These are phyloP conservation scores for Hydropsyche betteni DNA, from an alignment of 2,888 invertebrate species.

Conservation along the genomic window DNA sequence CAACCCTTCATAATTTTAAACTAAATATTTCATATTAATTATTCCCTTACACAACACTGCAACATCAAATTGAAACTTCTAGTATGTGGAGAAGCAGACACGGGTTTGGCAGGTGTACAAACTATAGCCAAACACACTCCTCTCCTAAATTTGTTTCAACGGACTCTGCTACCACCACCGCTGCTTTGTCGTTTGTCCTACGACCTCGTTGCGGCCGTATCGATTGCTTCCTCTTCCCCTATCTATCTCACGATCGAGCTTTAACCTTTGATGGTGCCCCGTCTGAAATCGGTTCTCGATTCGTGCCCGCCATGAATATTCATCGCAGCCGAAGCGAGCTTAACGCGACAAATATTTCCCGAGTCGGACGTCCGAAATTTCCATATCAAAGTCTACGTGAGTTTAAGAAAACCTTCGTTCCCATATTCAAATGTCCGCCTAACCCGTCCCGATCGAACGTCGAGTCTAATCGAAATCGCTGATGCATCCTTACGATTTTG, in stretches of 20 bases:
- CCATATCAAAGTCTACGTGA: constrained; percentile 11
- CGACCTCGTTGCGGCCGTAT: constrained; percentile 6
- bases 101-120: constrained; percentile 19
- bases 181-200: not conserved
- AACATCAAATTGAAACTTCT: too few species aligned
- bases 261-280: constrained; percentile 24
- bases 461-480: not conserved
- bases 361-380: constrained; percentile 22
- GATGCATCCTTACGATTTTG: constrained; percentile 35
- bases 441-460: constrained; percentile 9
- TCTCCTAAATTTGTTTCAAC: constrained; percentile 19
- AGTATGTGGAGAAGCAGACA: not conserved
- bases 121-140: not conserved
- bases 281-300: constrained; percentile 22
- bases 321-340: constrained; percentile 19
- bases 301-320: constrained; percentile 27
- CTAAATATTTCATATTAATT: too few species aligned
- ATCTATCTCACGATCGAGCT: not conserved
- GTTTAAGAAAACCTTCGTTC: constrained; percentile 21
- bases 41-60: too few species aligned
- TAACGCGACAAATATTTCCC: constrained; percentile 27
- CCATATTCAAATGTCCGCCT: constrained; percentile 17
- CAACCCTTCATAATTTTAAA: too few species aligned
- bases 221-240: constrained; percentile 6
- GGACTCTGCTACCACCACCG: not conserved